Evolutionary conservation across 2,797 vertebrate genomes (phyloP), one percentile per base, ranked within the genome.

Genomic region (Ficedula albicollis): DNA sequence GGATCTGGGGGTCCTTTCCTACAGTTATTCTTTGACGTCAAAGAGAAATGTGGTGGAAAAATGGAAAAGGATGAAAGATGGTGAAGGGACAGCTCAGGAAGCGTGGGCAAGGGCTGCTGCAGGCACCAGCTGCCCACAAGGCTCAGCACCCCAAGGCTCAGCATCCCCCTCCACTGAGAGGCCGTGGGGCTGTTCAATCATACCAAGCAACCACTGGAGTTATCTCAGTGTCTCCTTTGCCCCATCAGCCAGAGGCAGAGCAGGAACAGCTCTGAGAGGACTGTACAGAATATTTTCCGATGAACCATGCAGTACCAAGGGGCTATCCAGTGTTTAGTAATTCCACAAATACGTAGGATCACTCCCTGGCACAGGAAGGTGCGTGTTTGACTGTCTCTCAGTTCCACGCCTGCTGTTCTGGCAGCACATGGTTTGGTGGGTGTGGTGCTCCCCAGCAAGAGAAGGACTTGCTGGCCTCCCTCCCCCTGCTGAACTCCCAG

Each of bases 81-180:
- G 20, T 9, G 3, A 2, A 23, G 20, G 11, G 15, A 14, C 38
- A 22, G 20, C 10, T 29, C 10, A 41, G 41, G 41, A n/a, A 44
- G 15, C 0, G 0, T 4, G 52, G 26, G 11, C 58, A 55, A 55
- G 75, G 62, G 7, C 26, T 13, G 32, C 32, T 29, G 59, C 49
- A 66, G 67, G 36, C 30, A 43, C 14, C 79, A 77, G 4, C 38
- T 63, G 38, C 46, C 63, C 34, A 49, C 39, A 39, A n/a, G 43
- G 21, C n/a, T 25, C 29, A 41, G 32, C 59, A 46, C 11, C 36
- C 44, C 59, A 52, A 32, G 29, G 15, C 38, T 54, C 86, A 82
- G 32, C 20, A 41, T 1, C 3, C 4, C 8, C 15, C n/a, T 39
- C 26, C 32, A 25, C 39, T 0, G 0, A 26, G 11, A 6, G 21